Conservation (phyloP, 2,797 vertebrate species). For the Peromyscus aztecus region DNA sequence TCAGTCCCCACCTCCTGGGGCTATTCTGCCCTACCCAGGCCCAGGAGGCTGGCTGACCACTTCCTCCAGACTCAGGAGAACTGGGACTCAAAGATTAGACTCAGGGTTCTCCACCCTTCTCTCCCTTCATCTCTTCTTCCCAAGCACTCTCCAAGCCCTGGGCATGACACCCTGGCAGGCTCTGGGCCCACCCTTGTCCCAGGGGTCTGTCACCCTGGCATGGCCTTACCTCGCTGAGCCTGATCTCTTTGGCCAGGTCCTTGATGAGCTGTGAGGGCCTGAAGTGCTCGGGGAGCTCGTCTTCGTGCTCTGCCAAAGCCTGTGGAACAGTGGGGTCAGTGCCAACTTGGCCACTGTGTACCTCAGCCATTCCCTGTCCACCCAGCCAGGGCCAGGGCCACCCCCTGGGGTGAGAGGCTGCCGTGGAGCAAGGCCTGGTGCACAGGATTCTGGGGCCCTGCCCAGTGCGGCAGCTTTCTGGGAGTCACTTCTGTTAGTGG, state of each 20-base stretch:
- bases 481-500: background rate
- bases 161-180: background rate
- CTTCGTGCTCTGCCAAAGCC: slow-evolving; percentile 98
- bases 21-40: background rate
- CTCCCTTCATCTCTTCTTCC: background rate
- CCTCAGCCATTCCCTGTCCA: background rate
- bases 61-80: background rate
- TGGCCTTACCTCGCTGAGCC: slow-evolving; percentile 95
- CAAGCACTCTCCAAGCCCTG: background rate
- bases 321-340: slow-evolving; percentile 81
- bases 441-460: too few relatives aligned
- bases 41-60: background rate
- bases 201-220: fast-evolving
- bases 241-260: slow-evolving; percentile 99
- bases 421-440: background rate
- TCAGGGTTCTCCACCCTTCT: background rate
- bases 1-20: background rate
- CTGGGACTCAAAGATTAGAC: background rate
- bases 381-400: background rate
- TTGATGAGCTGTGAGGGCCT: slow-evolving; percentile 99
- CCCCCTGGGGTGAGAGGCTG: background rate
- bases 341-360: too few relatives aligned
- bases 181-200: background rate
- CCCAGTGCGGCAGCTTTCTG: background rate
- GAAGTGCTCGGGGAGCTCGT: slow-evolving; percentile 99